Conservation (phyloP, 1,140 invertebrate species). For the Ditylenchus dipsaci region DNA sequence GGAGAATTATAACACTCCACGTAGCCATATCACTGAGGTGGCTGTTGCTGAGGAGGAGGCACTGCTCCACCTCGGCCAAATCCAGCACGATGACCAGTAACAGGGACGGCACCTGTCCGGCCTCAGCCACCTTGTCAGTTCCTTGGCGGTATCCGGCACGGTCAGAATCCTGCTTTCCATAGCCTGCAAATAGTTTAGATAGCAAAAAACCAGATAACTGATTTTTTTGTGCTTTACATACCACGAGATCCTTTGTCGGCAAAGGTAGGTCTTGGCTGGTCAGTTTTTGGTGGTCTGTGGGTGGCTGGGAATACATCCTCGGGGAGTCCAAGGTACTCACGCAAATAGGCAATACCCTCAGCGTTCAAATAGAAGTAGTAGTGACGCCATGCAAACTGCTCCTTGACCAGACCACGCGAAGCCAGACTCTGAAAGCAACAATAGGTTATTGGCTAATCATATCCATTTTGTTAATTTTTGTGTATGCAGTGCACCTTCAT, state of each 20-base stretch:
- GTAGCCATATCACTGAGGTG: too few species aligned
- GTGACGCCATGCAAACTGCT: constrained; percentile 99
- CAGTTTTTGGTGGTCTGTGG: constrained; percentile 66
- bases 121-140: constrained; percentile 52
- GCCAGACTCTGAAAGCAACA: constrained; percentile 76
- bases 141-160: constrained; percentile 47
- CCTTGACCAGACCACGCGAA: constrained; percentile 88
- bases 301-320: constrained; percentile 97
- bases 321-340: constrained; percentile 88
- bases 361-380: constrained; percentile 99
- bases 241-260: constrained; percentile 10
- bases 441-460: too few species aligned
- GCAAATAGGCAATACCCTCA: constrained; percentile 91
- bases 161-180: constrained; percentile 33
- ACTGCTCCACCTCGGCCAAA: constrained; percentile 44
- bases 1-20: too few species aligned
- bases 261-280: constrained; percentile 48
- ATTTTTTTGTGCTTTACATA: neutral
- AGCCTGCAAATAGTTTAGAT: constrained; percentile 27
- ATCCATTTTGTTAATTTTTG: too few species aligned
- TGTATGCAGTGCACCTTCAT: too few species aligned
- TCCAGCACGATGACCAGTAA: constrained; percentile 45
- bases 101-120: constrained; percentile 51
- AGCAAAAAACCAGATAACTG: neutral
- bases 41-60: neutral